Conservation (phyloP, 2,113 vertebrate genomes). For the Paradisaea rubra region DNA sequence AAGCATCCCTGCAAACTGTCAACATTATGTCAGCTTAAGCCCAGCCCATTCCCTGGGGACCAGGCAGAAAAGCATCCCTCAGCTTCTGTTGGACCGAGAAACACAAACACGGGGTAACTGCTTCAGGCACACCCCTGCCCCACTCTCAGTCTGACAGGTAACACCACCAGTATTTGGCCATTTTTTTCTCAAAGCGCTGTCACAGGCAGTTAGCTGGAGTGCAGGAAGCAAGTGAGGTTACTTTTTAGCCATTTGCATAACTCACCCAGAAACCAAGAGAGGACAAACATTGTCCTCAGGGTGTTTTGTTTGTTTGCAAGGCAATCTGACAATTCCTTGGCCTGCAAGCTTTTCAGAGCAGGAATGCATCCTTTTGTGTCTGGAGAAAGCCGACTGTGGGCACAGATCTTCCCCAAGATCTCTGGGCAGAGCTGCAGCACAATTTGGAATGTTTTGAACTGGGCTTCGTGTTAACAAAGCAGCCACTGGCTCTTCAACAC, state of each 20-base stretch:
- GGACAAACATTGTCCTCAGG: background rate
- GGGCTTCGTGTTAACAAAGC: fast-evolving
- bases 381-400: background rate
- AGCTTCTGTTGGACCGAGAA: background rate
- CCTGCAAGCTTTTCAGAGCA: background rate
- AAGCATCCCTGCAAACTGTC: background rate
- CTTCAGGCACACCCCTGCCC: background rate
- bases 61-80: background rate
- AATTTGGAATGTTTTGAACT: background rate
- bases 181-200: background rate
- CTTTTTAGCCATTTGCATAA: background rate
- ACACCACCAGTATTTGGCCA: background rate
- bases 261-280: background rate
- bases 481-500: background rate
- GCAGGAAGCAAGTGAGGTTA: background rate
- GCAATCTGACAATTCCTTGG: background rate
- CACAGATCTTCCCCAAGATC: background rate
- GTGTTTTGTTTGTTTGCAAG: background rate
- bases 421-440: background rate
- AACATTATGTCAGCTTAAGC: background rate
- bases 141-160: background rate
- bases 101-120: fast-evolving
- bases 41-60: background rate
- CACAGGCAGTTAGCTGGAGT: background rate
- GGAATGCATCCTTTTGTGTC: conserved; percentile 11